These are phyloP conservation scores for Chymomyza fuscimana DNA, from an alignment of 2,888 invertebrate genomes.

Conservation along the genomic window DNA sequence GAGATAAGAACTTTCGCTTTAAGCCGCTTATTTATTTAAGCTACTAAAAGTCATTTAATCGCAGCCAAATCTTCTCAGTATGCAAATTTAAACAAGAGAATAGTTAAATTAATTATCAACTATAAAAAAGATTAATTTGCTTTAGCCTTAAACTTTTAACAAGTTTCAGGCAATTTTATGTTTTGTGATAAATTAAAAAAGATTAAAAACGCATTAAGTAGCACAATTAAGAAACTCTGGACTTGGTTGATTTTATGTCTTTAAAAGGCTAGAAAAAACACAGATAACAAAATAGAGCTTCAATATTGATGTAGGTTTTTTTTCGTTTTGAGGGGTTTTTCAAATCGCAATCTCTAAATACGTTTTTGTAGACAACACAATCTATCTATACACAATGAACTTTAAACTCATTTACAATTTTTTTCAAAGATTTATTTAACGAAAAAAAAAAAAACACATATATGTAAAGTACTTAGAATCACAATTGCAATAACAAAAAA, in stretches of 20 bases:
- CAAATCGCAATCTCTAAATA: background rate
- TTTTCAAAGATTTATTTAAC: slow-evolving; percentile 4
- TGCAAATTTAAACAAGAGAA: background rate
- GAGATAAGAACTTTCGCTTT: background rate
- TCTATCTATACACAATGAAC: background rate
- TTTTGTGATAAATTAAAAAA: background rate
- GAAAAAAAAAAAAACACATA: background rate
- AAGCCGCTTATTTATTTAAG: background rate
- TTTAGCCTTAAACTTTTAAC: background rate
- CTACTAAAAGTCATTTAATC: background rate
- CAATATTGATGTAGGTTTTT: too few relatives aligned
- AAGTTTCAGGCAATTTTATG: background rate
- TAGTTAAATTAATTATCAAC: background rate
- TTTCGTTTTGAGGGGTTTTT: background rate
- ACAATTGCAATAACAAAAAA: slow-evolving; percentile 8
- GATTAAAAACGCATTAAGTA: background rate
- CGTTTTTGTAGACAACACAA: background rate
- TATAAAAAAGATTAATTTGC: background rate
- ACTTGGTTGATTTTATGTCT: too few relatives aligned
- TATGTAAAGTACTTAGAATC: background rate
- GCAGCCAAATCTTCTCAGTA: background rate
- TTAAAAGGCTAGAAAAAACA: too few relatives aligned
- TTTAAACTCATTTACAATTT: background rate
- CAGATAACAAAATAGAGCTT: too few relatives aligned
- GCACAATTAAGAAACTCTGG: background rate